Percentiles rank a stretch among this genome's conserved stretches.
phyloP scores from a whole-genome alignment of 1,140 invertebrate species.

The Antheraea mylitta region DNA sequence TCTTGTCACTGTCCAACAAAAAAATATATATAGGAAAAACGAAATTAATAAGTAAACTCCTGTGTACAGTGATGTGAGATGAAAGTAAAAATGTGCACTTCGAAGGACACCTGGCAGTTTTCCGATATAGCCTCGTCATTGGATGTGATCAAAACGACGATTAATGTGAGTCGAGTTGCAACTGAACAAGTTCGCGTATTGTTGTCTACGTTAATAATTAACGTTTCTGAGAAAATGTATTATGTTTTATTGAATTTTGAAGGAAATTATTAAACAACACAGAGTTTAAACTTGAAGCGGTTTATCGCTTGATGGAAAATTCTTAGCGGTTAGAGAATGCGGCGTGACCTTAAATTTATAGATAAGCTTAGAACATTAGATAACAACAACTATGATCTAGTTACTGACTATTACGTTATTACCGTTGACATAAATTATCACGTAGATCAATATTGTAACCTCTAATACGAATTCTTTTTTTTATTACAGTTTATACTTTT shows the following conservation, averaged over 20 bases:
- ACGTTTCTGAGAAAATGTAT: no score
- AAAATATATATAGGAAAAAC: neutral
- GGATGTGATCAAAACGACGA: constrained; percentile 29
- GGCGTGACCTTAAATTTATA: neutral
- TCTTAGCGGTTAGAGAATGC: neutral
- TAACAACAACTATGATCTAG: neutral
- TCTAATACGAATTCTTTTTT: no score
- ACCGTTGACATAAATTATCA: no score
- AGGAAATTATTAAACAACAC: neutral
- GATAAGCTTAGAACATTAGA: neutral
- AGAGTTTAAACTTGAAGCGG: neutral
- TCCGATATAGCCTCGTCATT: constrained; percentile 31
- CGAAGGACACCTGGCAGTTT: constrained; percentile 38
- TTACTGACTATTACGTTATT: no score
- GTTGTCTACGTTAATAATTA: no score
- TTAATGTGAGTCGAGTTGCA: constrained; percentile 27
- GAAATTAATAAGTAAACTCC: neutral
- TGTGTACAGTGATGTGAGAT: constrained; percentile 24
- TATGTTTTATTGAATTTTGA: neutral
- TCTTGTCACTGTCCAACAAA: constrained; percentile 14
- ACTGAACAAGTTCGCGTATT: no score
- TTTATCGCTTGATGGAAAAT: neutral
- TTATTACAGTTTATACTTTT: no score
- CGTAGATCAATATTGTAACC: no score
- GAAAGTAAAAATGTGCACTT: constrained; percentile 34